Evolutionary conservation across 2,113 vertebrate species (phyloP), one percentile per base, ranked within the genome.

Genomic region (Bostrychus sinensis): DNA sequence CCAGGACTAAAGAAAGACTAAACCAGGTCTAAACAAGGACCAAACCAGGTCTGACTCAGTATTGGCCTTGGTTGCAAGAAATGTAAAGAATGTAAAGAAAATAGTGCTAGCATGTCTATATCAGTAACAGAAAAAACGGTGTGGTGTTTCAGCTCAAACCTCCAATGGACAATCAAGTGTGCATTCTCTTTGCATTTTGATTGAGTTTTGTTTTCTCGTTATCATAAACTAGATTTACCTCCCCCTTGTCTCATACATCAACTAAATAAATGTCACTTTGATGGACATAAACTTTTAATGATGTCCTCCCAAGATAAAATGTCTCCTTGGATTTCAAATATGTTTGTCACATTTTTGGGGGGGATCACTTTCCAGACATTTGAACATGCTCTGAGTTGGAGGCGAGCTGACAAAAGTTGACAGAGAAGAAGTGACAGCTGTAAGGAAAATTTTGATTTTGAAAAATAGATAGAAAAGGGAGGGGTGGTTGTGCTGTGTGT

Each of bases 391-490:
- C n/a, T 66, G 48, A 80, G 66, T 71, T 12, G 30, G 45, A 80
- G 63, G 45, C 51, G 43, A 68, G 23, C 64, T 62, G 64, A 68
- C 12, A 54, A 77, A 78, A 41, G 62, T 78, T 60, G 37, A 79
- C 68, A 66, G 55, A 39, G 26, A 59, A 66, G 51, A 59, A 77
- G 57, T 62, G 83, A 75, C 81, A 80, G 77, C 58, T 70, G 69
- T 55, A 45, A 9, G 11, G 25, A 25, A 48, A 23, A 14, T 23
- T 53, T 48, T 1, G 55, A 70, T 75, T 71, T 75, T 77, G 59
- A 78, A 77, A 65, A 22, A 1, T 53, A 64, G 58, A 57, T 58
- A 55, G 77, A 22, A 12, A 13, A 22, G 20, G 54, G 43, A 30
- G 56, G 42, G 58, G 59, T 57, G 72, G 57, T 64, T 54, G 41